Percentiles rank a stretch among this genome's conserved stretches.
phyloP scores from a whole-genome alignment of 2,113 vertebrate genomes.

The Bubalus kerabau region DNA sequence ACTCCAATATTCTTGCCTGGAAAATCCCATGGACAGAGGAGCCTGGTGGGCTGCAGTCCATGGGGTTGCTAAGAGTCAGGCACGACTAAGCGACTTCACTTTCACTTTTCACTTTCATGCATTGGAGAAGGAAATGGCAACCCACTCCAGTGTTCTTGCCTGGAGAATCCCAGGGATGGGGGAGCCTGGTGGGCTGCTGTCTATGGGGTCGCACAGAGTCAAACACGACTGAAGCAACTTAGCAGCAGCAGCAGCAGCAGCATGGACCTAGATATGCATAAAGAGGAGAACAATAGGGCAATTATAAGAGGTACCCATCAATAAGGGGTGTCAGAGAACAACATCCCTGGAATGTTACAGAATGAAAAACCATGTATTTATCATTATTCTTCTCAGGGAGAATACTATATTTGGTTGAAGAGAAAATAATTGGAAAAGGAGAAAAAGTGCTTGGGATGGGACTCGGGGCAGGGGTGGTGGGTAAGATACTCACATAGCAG shows the following conservation, averaged over 20 bases:
- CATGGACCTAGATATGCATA: not conserved
- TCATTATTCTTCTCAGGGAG: not conserved
- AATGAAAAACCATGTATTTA: not conserved
- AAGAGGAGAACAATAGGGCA: not conserved
- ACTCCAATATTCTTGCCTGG: no score
- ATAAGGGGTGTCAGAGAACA: not conserved
- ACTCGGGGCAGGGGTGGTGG: not conserved
- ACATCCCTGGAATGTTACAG: not conserved
- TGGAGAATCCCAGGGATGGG: no score
- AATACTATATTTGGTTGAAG: not conserved
- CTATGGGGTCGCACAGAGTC: no score
- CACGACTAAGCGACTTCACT: no score
- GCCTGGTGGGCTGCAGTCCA: no score
- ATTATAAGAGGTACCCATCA: not conserved
- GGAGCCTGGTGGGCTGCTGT: rapidly evolving
- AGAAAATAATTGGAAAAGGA: not conserved
- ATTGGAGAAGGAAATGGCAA: no score
- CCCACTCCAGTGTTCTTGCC: no score
- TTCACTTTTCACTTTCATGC: no score
- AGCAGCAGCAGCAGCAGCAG: no score
- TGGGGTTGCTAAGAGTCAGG: no score
- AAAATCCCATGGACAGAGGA: no score
- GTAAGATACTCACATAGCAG: not conserved
- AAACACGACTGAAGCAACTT: no score
- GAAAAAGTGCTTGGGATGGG: not conserved